Evolutionary conservation across 2,113 vertebrate species (phyloP), one percentile per base, ranked within the genome.

Genomic region (Eulacestoma nigropectus): DNA sequence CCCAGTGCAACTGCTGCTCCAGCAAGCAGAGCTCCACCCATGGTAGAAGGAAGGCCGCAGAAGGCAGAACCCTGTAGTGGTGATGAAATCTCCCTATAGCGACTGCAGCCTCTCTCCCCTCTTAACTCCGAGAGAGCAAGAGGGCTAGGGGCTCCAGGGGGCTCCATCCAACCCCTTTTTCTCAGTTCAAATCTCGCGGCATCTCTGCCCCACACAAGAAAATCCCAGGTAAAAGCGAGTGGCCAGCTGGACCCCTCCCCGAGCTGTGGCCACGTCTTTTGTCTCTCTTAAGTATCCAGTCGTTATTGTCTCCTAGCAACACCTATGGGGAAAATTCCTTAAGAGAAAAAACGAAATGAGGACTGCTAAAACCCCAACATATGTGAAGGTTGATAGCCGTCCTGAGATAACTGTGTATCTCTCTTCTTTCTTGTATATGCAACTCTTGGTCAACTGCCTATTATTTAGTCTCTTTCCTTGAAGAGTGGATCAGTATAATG

Each of bases 41-140:
- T 2, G 6, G 55, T 57, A 57, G 55, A 15, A 57, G 55, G 56
- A 57, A 23, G 9, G 55, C 33, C 23, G 55, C 55, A 23, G 33
- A n/a, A 57, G 9, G 55, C 55, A n/a, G 33, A 57, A 9, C 13
- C 33, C 33, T 1, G 4, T 20, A n/a, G 33, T n/a, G 55, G 33
- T 22, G 32, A n/a, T 15, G 20, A 56, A 22, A 14, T 22, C 55
- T n/a, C 32, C 33, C 19, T 33, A 22, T 13, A 22, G 20, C 20
- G 9, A 56, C 20, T 1, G 4, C 32, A 32, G 32, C 20, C 4
- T n/a, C 55, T 57, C 20, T n/a, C 13, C 20, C 55, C 6, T 57
- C 55, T 1, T 1, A n/a, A 56, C 6, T 20, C 33, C 6, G 3
- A n/a, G 33, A n/a, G 33, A 4, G 5, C 33, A n/a, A n/a, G 33